Evolutionary conservation across 37 sponge, comb jelly and placozoan genomes (phyloP).

Genomic region (Lycopodina hypogea): DNA sequence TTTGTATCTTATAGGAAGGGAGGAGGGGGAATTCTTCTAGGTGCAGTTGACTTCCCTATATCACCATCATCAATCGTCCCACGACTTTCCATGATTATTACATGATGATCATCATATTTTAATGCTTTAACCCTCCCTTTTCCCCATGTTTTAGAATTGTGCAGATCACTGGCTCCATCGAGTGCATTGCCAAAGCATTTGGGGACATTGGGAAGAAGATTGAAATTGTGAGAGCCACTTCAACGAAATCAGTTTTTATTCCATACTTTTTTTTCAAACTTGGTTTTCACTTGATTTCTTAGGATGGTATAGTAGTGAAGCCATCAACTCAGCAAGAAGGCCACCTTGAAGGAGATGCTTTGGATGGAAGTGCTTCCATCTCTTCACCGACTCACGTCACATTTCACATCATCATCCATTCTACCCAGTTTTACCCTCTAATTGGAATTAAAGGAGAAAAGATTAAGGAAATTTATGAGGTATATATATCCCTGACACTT

Average conservation of each 20-base stretch:
- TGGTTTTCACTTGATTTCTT: not conserved
- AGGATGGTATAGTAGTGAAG: slow-evolving; percentile 16
- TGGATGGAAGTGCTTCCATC: not conserved
- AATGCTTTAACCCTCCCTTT: too few relatives aligned
- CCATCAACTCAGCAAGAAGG: slow-evolving; percentile 1
- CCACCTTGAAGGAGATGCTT: not conserved
- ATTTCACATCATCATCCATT: slow-evolving; percentile 79
- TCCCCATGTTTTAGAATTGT: slow-evolving; percentile 56
- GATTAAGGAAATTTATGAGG: slow-evolving; percentile 92
- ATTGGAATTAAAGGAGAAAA: slow-evolving; percentile 89
- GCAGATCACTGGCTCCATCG: slow-evolving; percentile 60
- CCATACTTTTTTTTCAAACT: too few relatives aligned
- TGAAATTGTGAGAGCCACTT: slow-evolving; percentile 44
- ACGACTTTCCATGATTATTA: too few relatives aligned
- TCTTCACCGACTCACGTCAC: slow-evolving; percentile 7
- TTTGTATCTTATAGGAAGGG: too few relatives aligned
- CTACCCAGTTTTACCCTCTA: slow-evolving; percentile 89
- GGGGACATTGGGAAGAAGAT: slow-evolving; percentile 68
- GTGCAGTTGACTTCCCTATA: too few relatives aligned
- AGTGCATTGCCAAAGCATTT: slow-evolving; percentile 68
- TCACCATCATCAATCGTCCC: too few relatives aligned
- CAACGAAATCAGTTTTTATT: not conserved
- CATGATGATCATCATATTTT: too few relatives aligned
- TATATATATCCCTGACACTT: slow-evolving; percentile 7
- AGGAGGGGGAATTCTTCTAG: too few relatives aligned